Base-by-base conservation (phyloP, 2,888 invertebrate species). In the Ypsolopha sequella region DNA sequence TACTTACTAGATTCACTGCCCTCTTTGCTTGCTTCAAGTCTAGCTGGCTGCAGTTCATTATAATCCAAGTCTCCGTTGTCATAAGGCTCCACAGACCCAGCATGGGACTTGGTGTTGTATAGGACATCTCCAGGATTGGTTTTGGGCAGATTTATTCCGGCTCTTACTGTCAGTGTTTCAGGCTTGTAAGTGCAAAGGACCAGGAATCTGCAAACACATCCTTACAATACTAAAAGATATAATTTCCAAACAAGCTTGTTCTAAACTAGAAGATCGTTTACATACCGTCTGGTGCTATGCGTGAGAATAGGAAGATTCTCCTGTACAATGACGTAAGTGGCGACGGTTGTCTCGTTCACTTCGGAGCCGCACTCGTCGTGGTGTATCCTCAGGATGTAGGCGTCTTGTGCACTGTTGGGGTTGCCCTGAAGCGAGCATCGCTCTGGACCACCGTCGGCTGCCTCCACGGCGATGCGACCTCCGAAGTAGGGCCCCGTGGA, bases 151-250 rank as follows among this genome's bases (percentile, higher is more conserved):
- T 91, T 91, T 62, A 92, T 90, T 64, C 94, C 94, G 35, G 95
- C 94, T 59, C 94, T 87, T 7, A 95, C 93, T 0, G 94, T 94
- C 64, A 94, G 87, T 35, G 93, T 93, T 68, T 94, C 94, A 1
- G 94, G 94, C 64, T 94, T 92, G 68, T 93, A 94, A 36, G 93
- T 92, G 66, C 95, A 95, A 10, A 94, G 88, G 1, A 95, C 94
- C 51, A 95, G 82, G 67, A 95, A 95, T 58, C 94, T 90, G 65
- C 11, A 73, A 72, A 49, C 13, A 44, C 24, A 24, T 13, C 13
- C 1, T 24, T 45, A 24, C 11, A 14, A 11, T 45, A 45, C 8
- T 24, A 24, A 24, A 24, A 24, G 24, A 24, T 3, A 24, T 24
- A 2, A 24, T 4, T 3, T 24, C 24, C 4, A 24, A 24, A 24